phyloP scores from a whole-genome alignment of 2,113 vertebrate genomes.

The Phoenicopterus ruber region DNA sequence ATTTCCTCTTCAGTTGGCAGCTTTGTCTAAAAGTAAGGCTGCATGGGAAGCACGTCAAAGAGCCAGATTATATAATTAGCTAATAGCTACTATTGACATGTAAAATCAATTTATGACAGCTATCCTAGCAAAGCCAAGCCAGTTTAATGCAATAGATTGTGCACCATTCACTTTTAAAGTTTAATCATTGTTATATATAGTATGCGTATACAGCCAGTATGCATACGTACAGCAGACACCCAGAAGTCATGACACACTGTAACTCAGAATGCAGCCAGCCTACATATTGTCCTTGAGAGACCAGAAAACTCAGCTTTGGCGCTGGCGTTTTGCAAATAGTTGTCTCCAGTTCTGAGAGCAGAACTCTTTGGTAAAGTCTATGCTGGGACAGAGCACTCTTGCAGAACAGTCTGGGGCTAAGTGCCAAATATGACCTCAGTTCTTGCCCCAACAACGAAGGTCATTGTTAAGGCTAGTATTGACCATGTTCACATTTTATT shows the following conservation, averaged over 20 bases:
- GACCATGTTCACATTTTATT: constrained; percentile 58
- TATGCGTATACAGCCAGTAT: background rate
- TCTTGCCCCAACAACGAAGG: constrained; percentile 49
- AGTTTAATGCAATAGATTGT: background rate
- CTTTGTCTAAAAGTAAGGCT: constrained; percentile 36
- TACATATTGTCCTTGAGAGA: constrained; percentile 9
- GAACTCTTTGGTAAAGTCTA: constrained; percentile 63
- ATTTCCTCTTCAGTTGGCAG: background rate
- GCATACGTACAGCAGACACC: background rate
- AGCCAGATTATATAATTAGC: constrained; percentile 9
- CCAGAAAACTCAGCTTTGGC: constrained; percentile 49
- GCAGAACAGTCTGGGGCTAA: constrained; percentile 64
- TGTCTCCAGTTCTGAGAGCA: constrained; percentile 47
- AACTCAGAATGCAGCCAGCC: background rate
- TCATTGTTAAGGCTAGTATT: constrained; percentile 59
- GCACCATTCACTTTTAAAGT: background rate
- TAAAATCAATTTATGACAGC: constrained; percentile 44
- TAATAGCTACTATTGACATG: constrained; percentile 31
- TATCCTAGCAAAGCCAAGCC: constrained; percentile 18
- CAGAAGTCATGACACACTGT: background rate
- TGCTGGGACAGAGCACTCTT: constrained; percentile 63
- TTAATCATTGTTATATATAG: background rate
- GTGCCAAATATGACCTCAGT: constrained; percentile 79
- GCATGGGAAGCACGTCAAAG: background rate
- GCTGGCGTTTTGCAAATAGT: constrained; percentile 61